Evolutionary conservation across 2,113 vertebrate genomes (phyloP).

Genomic region (Tricholaema leucomelas): DNA sequence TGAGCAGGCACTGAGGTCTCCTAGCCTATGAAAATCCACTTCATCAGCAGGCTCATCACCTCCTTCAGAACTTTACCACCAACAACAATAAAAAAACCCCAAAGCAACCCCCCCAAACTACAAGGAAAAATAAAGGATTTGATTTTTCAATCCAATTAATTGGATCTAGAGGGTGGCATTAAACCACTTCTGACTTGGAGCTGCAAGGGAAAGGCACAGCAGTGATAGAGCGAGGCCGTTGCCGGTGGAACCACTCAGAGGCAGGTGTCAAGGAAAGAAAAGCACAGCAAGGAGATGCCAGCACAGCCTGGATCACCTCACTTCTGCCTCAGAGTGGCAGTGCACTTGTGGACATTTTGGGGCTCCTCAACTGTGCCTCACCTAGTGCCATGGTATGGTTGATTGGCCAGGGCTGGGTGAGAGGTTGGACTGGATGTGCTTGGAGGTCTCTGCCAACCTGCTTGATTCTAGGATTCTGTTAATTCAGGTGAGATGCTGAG

Average conservation of each 20-base stretch:
- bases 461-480: too few species aligned
- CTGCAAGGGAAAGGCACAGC: background rate
- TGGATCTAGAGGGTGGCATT: background rate
- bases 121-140: background rate
- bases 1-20: background rate
- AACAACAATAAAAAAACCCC: background rate
- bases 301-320: background rate
- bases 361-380: too few species aligned
- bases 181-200: background rate
- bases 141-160: background rate
- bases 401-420: too few species aligned
- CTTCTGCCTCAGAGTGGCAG: background rate
- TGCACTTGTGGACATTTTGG: background rate
- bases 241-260: background rate
- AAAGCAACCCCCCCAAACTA: background rate
- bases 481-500: too few species aligned
- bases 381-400: too few species aligned
- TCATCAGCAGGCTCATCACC: background rate
- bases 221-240: background rate
- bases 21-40: background rate
- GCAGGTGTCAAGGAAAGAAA: slow-evolving; percentile 15
- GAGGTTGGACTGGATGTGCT: too few species aligned
- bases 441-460: too few species aligned
- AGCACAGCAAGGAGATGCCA: background rate
- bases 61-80: background rate